Evolutionary conservation across 2,113 vertebrate species (phyloP).

Genomic region (Ariopsis seemanni): DNA sequence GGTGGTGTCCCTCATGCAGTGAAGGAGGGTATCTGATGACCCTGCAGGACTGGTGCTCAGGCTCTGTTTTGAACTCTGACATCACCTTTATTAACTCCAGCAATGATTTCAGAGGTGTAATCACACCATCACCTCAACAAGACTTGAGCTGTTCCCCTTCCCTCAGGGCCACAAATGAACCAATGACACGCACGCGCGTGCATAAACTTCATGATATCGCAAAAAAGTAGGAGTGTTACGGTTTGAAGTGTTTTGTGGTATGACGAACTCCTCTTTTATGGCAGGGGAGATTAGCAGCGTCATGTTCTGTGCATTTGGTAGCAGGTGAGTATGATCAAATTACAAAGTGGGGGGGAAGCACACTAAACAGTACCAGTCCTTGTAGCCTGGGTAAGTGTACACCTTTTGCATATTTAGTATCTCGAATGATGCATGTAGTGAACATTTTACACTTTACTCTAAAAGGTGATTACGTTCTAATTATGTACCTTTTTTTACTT

Average conservation of each 20-base stretch:
- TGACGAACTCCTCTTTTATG: too few species aligned
- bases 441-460: background rate
- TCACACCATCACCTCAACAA: background rate
- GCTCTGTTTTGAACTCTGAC: background rate
- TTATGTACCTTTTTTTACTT: background rate
- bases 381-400: background rate
- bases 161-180: background rate
- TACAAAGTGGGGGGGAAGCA: background rate
- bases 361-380: background rate
- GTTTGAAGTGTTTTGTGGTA: background rate
- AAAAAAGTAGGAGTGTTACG: background rate
- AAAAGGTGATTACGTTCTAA: background rate
- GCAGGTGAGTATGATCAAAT: background rate
- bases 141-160: background rate
- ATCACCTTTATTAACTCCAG: constrained; percentile 4
- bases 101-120: background rate
- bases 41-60: background rate
- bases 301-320: background rate
- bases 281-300: background rate
- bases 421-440: background rate
- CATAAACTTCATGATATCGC: background rate
- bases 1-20: background rate
- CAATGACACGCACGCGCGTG: background rate
- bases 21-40: constrained; percentile 15
- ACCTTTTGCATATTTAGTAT: background rate